A percentile compares a stretch with the other conserved stretches of the same genome.
Evolutionary conservation across 2,888 invertebrate genomes (phyloP).

Genomic region (Acronicta leporina): DNA sequence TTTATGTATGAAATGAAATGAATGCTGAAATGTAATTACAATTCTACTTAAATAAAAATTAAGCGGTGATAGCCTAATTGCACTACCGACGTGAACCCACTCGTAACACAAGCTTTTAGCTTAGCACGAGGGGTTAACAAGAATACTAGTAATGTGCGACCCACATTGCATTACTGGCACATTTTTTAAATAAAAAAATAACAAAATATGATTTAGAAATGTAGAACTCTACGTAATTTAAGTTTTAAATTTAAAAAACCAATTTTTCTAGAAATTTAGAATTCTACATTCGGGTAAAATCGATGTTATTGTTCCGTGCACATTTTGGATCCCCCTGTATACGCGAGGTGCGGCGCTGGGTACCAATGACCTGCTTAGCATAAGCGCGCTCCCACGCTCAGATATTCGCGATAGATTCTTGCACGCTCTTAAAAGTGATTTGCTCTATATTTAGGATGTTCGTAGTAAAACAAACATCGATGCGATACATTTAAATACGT

Average conservation of each 20-base stretch:
- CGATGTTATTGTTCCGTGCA: slow-evolving; percentile 51
- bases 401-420: slow-evolving; percentile 86
- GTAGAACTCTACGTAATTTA: too few relatives aligned
- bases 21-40: too few relatives aligned
- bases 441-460: slow-evolving; percentile 88
- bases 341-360: slow-evolving; percentile 78
- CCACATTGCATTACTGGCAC: too few relatives aligned
- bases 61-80: too few relatives aligned
- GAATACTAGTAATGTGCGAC: too few relatives aligned
- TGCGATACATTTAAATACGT: slow-evolving; percentile 78
- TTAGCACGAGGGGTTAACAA: too few relatives aligned
- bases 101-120: too few relatives aligned
- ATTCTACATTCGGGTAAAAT: neutral
- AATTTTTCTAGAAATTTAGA: neutral
- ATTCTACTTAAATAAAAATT: too few relatives aligned
- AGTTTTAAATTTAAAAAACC: neutral
- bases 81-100: too few relatives aligned
- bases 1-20: too few relatives aligned
- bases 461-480: slow-evolving; percentile 84
- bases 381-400: slow-evolving; percentile 85
- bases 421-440: slow-evolving; percentile 86
- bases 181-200: too few relatives aligned
- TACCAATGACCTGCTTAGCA: slow-evolving; percentile 88
- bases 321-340: slow-evolving; percentile 69
- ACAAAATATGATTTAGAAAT: too few relatives aligned